A percentile compares a stretch with the other conserved stretches of the same genome.
These are phyloP conservation scores for Silurus glanis DNA, from an alignment of 2,113 vertebrate species.

Conservation along the genomic window DNA sequence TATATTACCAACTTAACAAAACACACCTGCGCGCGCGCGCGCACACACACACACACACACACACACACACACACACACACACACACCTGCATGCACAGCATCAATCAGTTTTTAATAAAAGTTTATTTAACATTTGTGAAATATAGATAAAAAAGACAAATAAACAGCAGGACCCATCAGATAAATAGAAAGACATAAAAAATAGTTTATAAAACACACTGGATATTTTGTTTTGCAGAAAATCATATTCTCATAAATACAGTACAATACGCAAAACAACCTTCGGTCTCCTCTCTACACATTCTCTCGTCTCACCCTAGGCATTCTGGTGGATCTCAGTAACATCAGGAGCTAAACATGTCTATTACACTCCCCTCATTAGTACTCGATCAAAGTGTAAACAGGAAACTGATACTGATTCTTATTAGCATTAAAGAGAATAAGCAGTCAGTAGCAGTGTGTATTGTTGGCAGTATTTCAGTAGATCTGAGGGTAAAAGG, in stretches of 20 bases:
- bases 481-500: not conserved
- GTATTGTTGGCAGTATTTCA: not conserved
- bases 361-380: not conserved
- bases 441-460: not conserved
- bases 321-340: not conserved
- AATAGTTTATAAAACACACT: not conserved
- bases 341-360: not conserved
- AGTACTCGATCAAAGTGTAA: not conserved
- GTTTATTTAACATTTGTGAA: slow-evolving; percentile 40
- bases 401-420: not conserved
- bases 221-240: not conserved
- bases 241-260: not conserved
- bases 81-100: slow-evolving; percentile 29
- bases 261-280: not conserved
- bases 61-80: not conserved
- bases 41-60: no score
- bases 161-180: not conserved
- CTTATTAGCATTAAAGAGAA: not conserved
- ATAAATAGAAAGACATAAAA: not conserved
- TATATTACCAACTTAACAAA: no score
- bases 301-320: not conserved
- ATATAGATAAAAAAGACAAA: slow-evolving; percentile 2
- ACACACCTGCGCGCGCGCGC: no score
- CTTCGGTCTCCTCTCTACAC: no score
- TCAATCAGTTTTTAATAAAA: not conserved